phyloP scores from a whole-genome alignment of 2,888 invertebrate species.

The Elmis aenea region DNA sequence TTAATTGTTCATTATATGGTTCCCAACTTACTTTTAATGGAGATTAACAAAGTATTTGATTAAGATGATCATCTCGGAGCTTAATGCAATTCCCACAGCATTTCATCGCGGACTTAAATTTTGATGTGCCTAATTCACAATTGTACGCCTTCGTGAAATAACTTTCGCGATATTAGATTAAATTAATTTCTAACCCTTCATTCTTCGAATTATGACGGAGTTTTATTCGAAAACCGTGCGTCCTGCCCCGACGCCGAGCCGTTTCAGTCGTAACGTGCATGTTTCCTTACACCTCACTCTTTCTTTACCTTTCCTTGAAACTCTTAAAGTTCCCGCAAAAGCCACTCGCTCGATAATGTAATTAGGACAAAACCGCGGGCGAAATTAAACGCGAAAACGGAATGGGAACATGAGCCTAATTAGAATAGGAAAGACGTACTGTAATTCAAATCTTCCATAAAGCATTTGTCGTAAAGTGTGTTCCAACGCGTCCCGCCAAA shows the following conservation, averaged over 20 bases:
- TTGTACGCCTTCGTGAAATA: too few species aligned
- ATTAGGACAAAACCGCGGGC: constrained; percentile 50
- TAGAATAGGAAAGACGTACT: constrained; percentile 46
- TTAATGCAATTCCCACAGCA: constrained; percentile 8
- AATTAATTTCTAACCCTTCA: too few species aligned
- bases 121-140: too few species aligned
- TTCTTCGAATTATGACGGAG: too few species aligned
- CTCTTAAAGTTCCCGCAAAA: constrained; percentile 23
- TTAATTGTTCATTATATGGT: constrained; percentile 38
- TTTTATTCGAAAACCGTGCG: too few species aligned
- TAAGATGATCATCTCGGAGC: constrained; percentile 27
- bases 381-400: constrained; percentile 58
- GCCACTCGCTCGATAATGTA: constrained; percentile 50
- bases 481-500: constrained; percentile 21
- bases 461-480: constrained; percentile 25
- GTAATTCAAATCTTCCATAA: constrained; percentile 28
- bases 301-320: constrained; percentile 11
- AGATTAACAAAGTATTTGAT: constrained; percentile 36
- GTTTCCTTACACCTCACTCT: too few species aligned
- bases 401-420: constrained; percentile 59
- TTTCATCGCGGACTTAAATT: constrained; percentile 3
- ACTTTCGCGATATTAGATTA: too few species aligned
- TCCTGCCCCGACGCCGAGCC: too few species aligned
- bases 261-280: too few species aligned
- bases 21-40: constrained; percentile 37